Conservation (phyloP, 2,797 vertebrate species). For the Gadopsis marmoratus region DNA sequence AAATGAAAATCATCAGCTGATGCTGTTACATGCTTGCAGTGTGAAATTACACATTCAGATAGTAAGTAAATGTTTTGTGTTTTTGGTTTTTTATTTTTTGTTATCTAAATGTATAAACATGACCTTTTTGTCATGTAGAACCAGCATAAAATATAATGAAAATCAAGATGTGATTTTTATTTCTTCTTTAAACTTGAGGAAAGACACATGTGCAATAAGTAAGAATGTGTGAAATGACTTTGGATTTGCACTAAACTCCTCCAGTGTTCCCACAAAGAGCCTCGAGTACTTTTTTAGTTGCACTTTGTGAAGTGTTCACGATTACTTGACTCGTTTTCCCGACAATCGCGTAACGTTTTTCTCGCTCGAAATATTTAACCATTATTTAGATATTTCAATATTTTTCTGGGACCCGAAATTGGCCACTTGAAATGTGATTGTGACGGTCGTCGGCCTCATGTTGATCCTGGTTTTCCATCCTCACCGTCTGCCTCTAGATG, state of each 20-base stretch:
- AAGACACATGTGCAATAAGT: not conserved
- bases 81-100: not conserved
- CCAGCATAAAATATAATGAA: not conserved
- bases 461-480: not conserved
- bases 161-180: too few species aligned
- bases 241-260: not conserved
- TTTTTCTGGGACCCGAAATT: not conserved
- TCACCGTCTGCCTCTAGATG: slow-evolving; percentile 83
- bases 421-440: not conserved
- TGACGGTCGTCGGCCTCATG: not conserved
- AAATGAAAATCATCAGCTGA: not conserved
- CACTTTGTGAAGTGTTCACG: not conserved
- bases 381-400: not conserved
- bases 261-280: not conserved
- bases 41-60: not conserved
- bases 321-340: not conserved
- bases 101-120: not conserved
- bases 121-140: not conserved
- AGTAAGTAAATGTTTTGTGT: not conserved
- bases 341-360: not conserved
- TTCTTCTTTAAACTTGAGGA: too few species aligned
- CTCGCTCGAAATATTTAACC: not conserved
- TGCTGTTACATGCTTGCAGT: not conserved
- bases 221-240: not conserved
- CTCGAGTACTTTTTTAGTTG: not conserved